phyloP scores from a whole-genome alignment of 2,113 vertebrate genomes.

The Isichthys henryi region DNA sequence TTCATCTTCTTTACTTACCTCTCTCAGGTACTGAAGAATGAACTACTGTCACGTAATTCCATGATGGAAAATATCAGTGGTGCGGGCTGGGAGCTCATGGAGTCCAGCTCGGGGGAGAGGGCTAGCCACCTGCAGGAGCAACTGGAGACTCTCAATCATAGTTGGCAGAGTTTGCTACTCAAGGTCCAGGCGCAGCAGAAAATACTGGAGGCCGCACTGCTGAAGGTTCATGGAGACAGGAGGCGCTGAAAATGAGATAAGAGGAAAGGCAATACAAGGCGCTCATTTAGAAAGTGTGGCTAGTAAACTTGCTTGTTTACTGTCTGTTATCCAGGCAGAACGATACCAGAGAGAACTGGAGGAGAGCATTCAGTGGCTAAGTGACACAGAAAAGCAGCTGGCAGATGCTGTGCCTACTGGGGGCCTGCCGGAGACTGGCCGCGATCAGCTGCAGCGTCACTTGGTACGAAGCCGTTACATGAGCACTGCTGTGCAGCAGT shows the following conservation, averaged over 20 bases:
- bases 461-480: conserved; percentile 62
- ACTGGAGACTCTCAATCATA: conserved; percentile 79
- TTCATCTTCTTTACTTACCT: background rate
- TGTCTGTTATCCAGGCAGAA: conserved; percentile 69
- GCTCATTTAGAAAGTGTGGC: background rate
- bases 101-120: conserved; percentile 82
- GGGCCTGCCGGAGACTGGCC: conserved; percentile 91
- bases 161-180: conserved; percentile 83
- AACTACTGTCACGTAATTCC: conserved; percentile 86
- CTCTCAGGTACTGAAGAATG: conserved; percentile 85
- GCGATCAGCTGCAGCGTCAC: conserved; percentile 89
- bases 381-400: conserved; percentile 88
- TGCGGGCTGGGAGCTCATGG: conserved; percentile 83
- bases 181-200: conserved; percentile 90
- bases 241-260: background rate
- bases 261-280: background rate
- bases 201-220: conserved; percentile 80
- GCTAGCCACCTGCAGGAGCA: conserved; percentile 81
- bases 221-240: conserved; percentile 65
- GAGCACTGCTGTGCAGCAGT: background rate
- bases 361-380: conserved; percentile 92
- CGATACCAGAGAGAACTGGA: conserved; percentile 96
- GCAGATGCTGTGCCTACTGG: conserved; percentile 86
- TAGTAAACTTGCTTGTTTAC: background rate
- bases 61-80: conserved; percentile 85